Evolutionary conservation across 2,113 vertebrate genomes (phyloP).

Genomic region (Boleophthalmus pectinirostris): DNA sequence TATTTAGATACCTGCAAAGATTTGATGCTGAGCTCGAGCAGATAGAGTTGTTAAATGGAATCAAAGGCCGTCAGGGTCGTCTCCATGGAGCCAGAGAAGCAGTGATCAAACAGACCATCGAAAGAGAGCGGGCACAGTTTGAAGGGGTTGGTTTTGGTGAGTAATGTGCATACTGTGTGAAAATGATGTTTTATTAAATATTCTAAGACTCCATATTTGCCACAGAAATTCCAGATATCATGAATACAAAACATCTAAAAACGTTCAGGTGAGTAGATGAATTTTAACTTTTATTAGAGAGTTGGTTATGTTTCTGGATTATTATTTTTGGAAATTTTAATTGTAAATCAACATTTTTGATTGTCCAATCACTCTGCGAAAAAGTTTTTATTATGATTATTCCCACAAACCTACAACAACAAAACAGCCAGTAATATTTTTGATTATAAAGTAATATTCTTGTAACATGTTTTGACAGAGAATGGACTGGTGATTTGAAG

Average conservation of each 20-base stretch:
- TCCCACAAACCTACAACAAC: too few species aligned
- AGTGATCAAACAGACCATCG: slow-evolving; percentile 87
- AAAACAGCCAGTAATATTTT: neutral
- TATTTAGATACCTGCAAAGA: slow-evolving; percentile 85
- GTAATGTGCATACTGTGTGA: slow-evolving; percentile 17
- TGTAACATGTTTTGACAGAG: slow-evolving; percentile 69
- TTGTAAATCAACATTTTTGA: too few species aligned
- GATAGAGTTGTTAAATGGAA: slow-evolving; percentile 90
- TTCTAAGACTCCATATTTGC: neutral
- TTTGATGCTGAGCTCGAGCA: slow-evolving; percentile 90
- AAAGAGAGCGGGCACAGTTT: slow-evolving; percentile 83
- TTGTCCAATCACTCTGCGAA: too few species aligned
- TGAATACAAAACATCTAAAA: slow-evolving; percentile 87
- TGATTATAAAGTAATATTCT: neutral
- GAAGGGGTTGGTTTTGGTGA: slow-evolving; percentile 86
- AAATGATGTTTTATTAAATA: neutral
- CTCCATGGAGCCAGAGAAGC: slow-evolving; percentile 86
- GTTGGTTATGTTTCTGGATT: neutral
- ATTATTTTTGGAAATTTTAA: too few species aligned
- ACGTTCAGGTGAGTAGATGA: slow-evolving; percentile 82
- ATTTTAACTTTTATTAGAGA: neutral
- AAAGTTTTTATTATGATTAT: too few species aligned
- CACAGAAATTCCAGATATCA: slow-evolving; percentile 92
- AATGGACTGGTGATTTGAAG: slow-evolving; percentile 92
- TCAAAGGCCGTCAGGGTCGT: slow-evolving; percentile 91